These are phyloP conservation scores for Petrocephalus zakoni DNA, from an alignment of 2,113 vertebrate species.

Conservation along the genomic window DNA sequence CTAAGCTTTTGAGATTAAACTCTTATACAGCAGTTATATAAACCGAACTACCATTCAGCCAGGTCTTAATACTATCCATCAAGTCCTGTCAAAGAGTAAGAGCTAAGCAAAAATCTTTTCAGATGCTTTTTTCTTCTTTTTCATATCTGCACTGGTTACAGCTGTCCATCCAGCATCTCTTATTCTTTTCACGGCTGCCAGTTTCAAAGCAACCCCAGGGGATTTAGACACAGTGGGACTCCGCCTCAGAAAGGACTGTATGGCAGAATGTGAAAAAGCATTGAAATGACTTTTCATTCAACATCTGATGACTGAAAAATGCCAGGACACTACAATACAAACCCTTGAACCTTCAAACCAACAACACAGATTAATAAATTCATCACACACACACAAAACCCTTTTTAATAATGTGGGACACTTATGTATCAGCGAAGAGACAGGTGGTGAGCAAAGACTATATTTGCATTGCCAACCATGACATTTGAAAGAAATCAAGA, in stretches of 20 bases:
- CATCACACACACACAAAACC: background rate
- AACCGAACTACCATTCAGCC: background rate
- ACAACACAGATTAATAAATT: background rate
- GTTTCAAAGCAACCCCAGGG: constrained; percentile 63
- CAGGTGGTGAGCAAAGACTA: background rate
- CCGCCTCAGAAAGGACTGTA: constrained; percentile 45
- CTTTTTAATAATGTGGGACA: background rate
- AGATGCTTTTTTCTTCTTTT: constrained; percentile 68
- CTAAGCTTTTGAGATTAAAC: background rate
- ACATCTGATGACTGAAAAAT: background rate
- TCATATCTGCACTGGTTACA: constrained; percentile 70
- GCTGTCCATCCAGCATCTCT: constrained; percentile 76
- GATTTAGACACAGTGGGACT: constrained; percentile 53
- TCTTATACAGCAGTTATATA: background rate
- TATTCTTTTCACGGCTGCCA: constrained; percentile 71
- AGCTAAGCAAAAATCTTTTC: constrained; percentile 67
- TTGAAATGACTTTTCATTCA: background rate
- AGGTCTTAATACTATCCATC: background rate
- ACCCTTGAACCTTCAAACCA: background rate
- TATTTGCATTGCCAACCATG: background rate
- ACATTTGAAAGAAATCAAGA: background rate
- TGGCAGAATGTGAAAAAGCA: constrained; percentile 4
- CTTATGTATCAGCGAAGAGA: background rate
- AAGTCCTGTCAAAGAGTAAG: background rate
- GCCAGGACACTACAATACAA: background rate